phyloP scores from a whole-genome alignment of 2,797 vertebrate genomes.

The Lophotriccus pileatus region DNA sequence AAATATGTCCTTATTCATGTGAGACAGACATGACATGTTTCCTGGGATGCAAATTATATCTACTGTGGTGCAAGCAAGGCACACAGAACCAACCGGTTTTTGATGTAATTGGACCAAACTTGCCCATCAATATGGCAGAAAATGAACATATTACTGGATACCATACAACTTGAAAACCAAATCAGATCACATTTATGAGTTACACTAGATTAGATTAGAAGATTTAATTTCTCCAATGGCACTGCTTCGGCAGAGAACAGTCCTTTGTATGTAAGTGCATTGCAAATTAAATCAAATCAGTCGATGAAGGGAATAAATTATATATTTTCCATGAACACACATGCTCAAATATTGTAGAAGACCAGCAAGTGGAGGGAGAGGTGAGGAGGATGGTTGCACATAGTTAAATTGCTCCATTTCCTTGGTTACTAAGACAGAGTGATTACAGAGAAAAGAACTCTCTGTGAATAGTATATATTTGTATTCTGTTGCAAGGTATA shows the following conservation, averaged over 20 bases:
- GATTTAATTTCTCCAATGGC: constrained; percentile 43
- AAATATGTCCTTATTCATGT: background rate
- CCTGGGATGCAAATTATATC: background rate
- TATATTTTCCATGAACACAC: constrained; percentile 23
- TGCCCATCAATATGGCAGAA: background rate
- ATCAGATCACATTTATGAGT: constrained; percentile 13
- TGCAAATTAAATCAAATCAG: constrained; percentile 65
- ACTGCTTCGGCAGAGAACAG: constrained; percentile 27
- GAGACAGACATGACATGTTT: background rate
- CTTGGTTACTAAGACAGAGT: constrained; percentile 28
- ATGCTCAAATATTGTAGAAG: constrained; percentile 67
- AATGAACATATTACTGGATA: background rate
- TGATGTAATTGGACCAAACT: background rate
- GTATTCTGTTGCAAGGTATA: background rate
- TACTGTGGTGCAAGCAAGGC: background rate
- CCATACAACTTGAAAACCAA: background rate
- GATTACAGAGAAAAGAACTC: constrained; percentile 34
- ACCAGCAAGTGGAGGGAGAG: constrained; percentile 12
- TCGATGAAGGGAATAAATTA: background rate
- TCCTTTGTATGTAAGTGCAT: constrained; percentile 29
- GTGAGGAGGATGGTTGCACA: constrained; percentile 2
- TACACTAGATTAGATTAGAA: constrained; percentile 46
- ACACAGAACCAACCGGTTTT: background rate
- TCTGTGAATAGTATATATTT: background rate
- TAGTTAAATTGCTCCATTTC: constrained; percentile 52